Evolutionary conservation across 2,888 invertebrate genomes (phyloP).

Genomic region (Chymomyza amoena): DNA sequence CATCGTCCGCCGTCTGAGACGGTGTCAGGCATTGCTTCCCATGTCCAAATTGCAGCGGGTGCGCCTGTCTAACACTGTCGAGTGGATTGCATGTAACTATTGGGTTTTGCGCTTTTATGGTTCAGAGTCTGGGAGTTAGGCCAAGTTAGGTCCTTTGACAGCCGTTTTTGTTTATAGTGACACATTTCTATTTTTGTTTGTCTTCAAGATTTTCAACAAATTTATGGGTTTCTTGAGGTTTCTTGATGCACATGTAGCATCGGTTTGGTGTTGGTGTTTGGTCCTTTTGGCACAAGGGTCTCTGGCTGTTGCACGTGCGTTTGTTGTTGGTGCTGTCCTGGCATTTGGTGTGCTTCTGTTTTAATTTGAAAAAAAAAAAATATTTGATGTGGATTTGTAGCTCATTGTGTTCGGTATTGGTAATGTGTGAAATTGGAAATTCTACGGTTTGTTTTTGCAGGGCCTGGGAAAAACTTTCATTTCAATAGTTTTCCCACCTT

Average conservation of each 20-base stretch:
- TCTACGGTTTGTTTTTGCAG: conserved; percentile 10
- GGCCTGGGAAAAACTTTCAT: conserved; percentile 51
- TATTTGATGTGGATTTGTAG: conserved; percentile 46
- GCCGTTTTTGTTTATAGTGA: conserved; percentile 57
- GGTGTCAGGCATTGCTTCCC: conserved; percentile 18
- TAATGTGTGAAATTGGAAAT: conserved; percentile 52
- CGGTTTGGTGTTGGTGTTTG: conserved; percentile 4
- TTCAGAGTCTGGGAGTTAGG: conserved; percentile 22
- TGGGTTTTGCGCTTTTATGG: conserved; percentile 42
- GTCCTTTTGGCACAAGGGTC: neutral
- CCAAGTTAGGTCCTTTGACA: neutral
- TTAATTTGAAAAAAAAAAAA: conserved; percentile 43
- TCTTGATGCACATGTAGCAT: conserved; percentile 30
- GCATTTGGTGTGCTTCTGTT: conserved; percentile 63
- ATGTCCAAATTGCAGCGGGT: conserved; percentile 39
- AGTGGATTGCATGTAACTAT: conserved; percentile 46
- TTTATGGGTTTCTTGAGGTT: conserved; percentile 61
- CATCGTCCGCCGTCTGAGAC: conserved; percentile 26
- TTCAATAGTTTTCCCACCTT: conserved; percentile 50
- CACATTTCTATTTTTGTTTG: conserved; percentile 55
- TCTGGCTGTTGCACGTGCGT: neutral
- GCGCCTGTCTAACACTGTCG: conserved; percentile 24
- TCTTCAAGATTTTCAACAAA: conserved; percentile 36
- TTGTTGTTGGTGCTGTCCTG: neutral
- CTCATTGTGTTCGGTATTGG: conserved; percentile 30